A percentile compares a stretch with the other conserved stretches of the same genome.
phyloP scores from a whole-genome alignment of 2,113 vertebrate genomes.

The Mormoops blainvillei region DNA sequence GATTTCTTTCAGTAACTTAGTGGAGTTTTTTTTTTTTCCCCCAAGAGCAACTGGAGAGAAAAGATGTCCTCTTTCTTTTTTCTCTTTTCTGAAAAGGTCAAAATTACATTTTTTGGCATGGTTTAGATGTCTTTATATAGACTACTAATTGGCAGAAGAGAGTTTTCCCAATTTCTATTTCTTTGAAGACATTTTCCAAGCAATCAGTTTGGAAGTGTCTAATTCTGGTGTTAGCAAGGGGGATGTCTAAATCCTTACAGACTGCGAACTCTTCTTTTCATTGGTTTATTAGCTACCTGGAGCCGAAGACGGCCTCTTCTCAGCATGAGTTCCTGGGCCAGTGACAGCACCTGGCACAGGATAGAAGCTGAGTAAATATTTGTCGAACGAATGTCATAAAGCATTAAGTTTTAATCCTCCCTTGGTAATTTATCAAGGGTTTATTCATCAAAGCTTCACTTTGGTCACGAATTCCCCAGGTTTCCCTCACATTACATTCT shows the following conservation, averaged over 20 bases:
- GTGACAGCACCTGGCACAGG: not conserved
- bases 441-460: not conserved
- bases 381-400: not conserved
- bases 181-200: conserved; percentile 22
- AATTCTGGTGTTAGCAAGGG: not conserved
- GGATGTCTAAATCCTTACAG: not conserved
- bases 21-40: not conserved
- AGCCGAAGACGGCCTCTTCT: not conserved
- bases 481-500: not conserved
- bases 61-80: not conserved
- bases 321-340: not conserved
- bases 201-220: not conserved
- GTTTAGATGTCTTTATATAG: not conserved
- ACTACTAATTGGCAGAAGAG: not conserved
- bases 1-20: conserved; percentile 12
- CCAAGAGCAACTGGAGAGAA: not conserved
- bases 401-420: conserved; percentile 8
- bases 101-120: not conserved
- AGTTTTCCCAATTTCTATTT: not conserved
- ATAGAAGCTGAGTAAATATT: not conserved
- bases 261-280: not conserved
- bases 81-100: conserved; percentile 25
- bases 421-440: not conserved
- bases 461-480: not conserved
- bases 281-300: not conserved